phyloP scores from a whole-genome alignment of 2,113 vertebrate species.

The Sus scrofa region DNA sequence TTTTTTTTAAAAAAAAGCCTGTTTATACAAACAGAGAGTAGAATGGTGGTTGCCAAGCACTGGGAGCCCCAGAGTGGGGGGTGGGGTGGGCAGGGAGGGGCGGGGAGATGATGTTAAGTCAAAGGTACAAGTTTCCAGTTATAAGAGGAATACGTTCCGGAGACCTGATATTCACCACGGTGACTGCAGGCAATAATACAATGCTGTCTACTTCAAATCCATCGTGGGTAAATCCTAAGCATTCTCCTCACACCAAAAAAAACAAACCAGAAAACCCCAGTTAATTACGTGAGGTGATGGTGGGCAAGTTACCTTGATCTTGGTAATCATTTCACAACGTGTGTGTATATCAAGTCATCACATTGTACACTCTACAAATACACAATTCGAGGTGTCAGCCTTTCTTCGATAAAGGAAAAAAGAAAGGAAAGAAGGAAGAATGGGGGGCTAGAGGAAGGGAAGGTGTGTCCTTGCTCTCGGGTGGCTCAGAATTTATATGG shows the following conservation, averaged over 20 bases:
- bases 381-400: neutral
- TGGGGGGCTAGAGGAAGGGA: neutral
- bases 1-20: too few relatives aligned
- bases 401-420: neutral
- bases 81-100: neutral
- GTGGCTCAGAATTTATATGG: neutral
- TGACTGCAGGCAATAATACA: neutral
- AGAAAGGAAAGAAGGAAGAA: neutral
- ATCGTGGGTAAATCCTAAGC: neutral
- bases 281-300: neutral
- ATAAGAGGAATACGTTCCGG: neutral
- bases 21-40: neutral
- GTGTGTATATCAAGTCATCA: fast-evolving
- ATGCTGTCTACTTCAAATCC: neutral
- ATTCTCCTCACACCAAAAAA: neutral
- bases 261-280: fast-evolving
- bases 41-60: neutral
- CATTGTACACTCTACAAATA: neutral
- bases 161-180: neutral
- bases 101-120: neutral
- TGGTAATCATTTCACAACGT: neutral
- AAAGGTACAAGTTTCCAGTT: neutral
- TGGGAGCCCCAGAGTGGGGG: too few relatives aligned
- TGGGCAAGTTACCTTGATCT: neutral
- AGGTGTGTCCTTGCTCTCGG: neutral